Percentiles rank a stretch among this genome's conserved stretches.
Conservation (phyloP, 2,797 vertebrate genomes). For the Gallinago nigripennis region DNA sequence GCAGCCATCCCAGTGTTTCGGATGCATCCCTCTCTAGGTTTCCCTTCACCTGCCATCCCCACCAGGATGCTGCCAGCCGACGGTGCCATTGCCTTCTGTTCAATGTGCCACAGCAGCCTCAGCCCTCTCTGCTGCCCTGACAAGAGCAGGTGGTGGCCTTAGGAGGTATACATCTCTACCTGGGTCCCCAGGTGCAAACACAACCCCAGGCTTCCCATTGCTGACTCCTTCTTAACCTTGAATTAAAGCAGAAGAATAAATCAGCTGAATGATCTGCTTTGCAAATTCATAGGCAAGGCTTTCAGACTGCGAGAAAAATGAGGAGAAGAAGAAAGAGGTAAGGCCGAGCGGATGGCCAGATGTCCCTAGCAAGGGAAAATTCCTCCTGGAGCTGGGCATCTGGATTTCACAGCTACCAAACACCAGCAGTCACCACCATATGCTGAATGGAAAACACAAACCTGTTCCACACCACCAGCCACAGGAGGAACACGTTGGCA, state of each 20-base stretch:
- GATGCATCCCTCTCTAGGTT: not conserved
- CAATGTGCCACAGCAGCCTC: not conserved
- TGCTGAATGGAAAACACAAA: slow-evolving; percentile 56
- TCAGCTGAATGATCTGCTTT: not conserved
- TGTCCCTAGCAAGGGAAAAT: slow-evolving; percentile 29
- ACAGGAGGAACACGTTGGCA: slow-evolving; percentile 28
- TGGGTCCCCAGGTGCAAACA: not conserved
- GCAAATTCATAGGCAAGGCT: not conserved
- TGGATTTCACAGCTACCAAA: slow-evolving; percentile 54
- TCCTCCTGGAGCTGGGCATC: slow-evolving; percentile 37
- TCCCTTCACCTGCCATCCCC: not conserved
- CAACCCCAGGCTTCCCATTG: not conserved
- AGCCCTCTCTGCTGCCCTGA: not conserved
- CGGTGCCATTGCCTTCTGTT: not conserved
- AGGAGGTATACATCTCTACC: not conserved
- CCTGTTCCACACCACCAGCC: slow-evolving; percentile 9
- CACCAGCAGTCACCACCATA: slow-evolving; percentile 63
- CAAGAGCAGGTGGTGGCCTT: not conserved
- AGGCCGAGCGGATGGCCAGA: not conserved
- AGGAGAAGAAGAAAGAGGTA: not conserved
- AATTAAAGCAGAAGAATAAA: not conserved
- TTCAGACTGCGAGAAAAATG: not conserved
- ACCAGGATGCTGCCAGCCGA: not conserved
- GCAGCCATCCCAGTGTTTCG: not conserved
- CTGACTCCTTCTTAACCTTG: not conserved